Base-by-base conservation (phyloP, 23 tunicate genomes). In the Ciona savignyi region DNA sequence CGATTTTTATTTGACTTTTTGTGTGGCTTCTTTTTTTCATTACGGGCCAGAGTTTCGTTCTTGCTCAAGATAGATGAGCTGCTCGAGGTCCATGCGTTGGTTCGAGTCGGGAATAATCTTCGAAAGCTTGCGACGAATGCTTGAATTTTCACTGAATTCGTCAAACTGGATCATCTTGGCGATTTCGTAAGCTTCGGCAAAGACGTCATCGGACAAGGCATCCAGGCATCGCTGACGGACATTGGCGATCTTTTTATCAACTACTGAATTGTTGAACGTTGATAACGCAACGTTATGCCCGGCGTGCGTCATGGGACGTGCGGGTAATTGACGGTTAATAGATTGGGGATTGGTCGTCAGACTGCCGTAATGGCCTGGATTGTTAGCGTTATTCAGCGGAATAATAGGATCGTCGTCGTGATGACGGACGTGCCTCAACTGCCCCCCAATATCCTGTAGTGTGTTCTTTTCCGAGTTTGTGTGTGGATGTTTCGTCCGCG, bases 51-150 rank as follows among this genome's bases (percentile, higher is more conserved):
- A 35, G 27, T 66, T 35, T 74, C 70, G 67, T 78, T 85, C 80
- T 29, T 84, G 85, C 77, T 91, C 97, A 25, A 91, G 75, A 71
- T 72, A 91, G 21, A 91, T 62, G 20, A 91, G 63, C 65, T 91
- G 86, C 49, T 91, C 97, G 0, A 89, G 73, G 42, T 70, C 67
- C 85, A 91, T 86, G 76, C 91, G 76, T 30, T 74, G 30, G 76
- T 62, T 76, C 20, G 30, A 62, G 48, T 91, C 97, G 2, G 83
- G 72, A 11, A 91, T 79, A 27, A 91, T 66, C n/a, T 80, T 61
- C 11, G 34, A 34, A 68, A 91, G 63, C 29, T 76, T 65, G 25
- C 35, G 24, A 33, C 73, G 34, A 4, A 75, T 72, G n/a, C n/a
- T n/a, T 32, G 32, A 23, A 67, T 84, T 86, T 29, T 77, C 75